Evolutionary conservation across 2,888 invertebrate genomes (phyloP), one percentile per base, ranked within the genome.

Genomic region (Mactromeris polynyma): DNA sequence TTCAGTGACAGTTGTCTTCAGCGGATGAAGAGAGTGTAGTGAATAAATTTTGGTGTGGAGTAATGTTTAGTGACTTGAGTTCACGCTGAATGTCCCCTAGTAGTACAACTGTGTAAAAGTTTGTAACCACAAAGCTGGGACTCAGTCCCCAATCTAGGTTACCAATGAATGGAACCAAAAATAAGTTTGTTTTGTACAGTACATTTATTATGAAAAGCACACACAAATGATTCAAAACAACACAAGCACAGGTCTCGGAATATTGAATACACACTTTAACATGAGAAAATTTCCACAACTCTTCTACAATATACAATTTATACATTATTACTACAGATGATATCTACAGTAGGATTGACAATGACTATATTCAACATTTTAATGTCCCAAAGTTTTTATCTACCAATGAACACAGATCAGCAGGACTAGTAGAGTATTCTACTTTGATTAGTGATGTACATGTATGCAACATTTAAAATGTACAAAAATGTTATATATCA

Each of bases 191-290:
- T 58, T 17, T 73, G 3, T 73, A 19, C 36, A 36, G 2, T 19
- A 36, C 14, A 73, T 73, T 73, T 73, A 73, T 73, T 73, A 73
- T 33, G 33, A 33, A 73, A 73, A 73, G 73, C 73, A 73, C 73
- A 69, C 31, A 69, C 69, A 73, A 36, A 73, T 36, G 33, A 73
- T 73, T 73, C 36, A 73, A 73, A 73, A 73, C 33, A 73, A 33
- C 33, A 36, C 33, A 69, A 69, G 69, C 31, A 33, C 14, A 73
- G 73, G 36, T 26, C 33, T 73, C 36, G 0, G 3, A 26, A 36
- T 9, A 73, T 33, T 33, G 73, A 33, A 58, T 58, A 17, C 36
- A 73, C 73, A 73, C 58, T 64, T 64, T n/a, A 64, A 64, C 58
- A 73, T 33, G 4, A 73, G 73, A 36, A 73, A 73, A 73, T 11